A percentile compares a stretch with the other conserved stretches of the same genome.
Conservation (phyloP, 30 jellyfish, hydroid and myxozoan genomes). For the Mastigias papua region DNA sequence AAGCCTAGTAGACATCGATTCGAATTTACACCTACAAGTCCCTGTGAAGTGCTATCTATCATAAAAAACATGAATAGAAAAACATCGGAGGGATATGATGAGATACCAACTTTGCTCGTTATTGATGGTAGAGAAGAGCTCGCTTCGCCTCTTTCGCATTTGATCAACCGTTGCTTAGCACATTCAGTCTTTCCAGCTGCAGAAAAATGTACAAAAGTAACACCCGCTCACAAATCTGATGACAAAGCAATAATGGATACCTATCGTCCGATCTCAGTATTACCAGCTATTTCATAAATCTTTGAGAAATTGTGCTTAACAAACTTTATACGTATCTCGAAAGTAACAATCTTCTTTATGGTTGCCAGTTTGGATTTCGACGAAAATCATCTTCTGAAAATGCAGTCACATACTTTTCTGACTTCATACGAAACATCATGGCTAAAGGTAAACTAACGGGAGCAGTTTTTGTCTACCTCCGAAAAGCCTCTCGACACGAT, state of each 20-base stretch:
- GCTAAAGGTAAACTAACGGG: background rate
- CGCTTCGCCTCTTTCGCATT: constrained; percentile 32
- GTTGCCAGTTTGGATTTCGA: background rate
- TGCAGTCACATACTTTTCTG: constrained; percentile 36
- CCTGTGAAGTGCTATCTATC: no score
- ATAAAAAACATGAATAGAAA: no score
- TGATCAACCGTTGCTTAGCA: no score
- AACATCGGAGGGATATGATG: no score
- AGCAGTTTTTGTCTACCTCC: no score
- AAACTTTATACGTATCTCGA: background rate
- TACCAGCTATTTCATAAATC: constrained; percentile 14
- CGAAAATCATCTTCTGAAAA: constrained; percentile 49
- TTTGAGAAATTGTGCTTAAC: constrained; percentile 17
- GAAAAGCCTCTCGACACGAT: background rate
- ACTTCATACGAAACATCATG: constrained; percentile 38
- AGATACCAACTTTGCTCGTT: no score
- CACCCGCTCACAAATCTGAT: no score
- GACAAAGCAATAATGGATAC: constrained; percentile 21
- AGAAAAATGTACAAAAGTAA: constrained; percentile 35
- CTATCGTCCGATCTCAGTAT: constrained; percentile 40
- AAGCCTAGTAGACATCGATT: no score
- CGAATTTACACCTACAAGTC: no score
- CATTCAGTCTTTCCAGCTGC: constrained; percentile 37
- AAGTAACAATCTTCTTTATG: background rate
- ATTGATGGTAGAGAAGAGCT: constrained; percentile 34